Evolutionary conservation across 2,113 vertebrate genomes (phyloP).

Genomic region (Planiliza haematocheilus): DNA sequence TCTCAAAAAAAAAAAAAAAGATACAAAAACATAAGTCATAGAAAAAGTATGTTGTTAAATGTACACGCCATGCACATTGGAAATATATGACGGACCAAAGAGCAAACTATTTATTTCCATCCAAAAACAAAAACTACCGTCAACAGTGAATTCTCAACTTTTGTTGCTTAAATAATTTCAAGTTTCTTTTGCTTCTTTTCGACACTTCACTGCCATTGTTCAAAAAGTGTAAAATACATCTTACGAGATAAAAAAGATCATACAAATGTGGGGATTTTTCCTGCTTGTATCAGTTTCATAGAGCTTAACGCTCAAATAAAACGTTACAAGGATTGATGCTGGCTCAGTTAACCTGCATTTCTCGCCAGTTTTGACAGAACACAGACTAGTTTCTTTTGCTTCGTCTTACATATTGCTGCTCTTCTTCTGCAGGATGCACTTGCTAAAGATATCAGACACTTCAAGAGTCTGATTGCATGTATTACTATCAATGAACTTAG

Average conservation of each 20-base stretch:
- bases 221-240: conserved; percentile 27
- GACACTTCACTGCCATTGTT: conserved; percentile 68
- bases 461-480: not conserved
- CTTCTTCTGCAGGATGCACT: not conserved
- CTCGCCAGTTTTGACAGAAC: not conserved
- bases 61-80: conserved; percentile 66
- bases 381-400: not conserved
- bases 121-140: conserved; percentile 39
- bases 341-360: not conserved
- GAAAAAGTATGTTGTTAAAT: conserved; percentile 76
- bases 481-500: too few relatives aligned
- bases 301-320: not conserved
- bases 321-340: not conserved
- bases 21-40: conserved; percentile 54
- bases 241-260: not conserved
- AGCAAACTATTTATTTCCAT: conserved; percentile 44
- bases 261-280: conserved; percentile 2
- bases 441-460: too few relatives aligned
- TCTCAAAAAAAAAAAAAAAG: conserved; percentile 38
- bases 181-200: conserved; percentile 59
- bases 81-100: conserved; percentile 69
- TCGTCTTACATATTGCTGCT: not conserved
- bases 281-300: conserved; percentile 14
- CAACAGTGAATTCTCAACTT: conserved; percentile 40
- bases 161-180: conserved; percentile 57